Base-by-base conservation (phyloP, 2,797 vertebrate species). In the Mycteria americana region DNA sequence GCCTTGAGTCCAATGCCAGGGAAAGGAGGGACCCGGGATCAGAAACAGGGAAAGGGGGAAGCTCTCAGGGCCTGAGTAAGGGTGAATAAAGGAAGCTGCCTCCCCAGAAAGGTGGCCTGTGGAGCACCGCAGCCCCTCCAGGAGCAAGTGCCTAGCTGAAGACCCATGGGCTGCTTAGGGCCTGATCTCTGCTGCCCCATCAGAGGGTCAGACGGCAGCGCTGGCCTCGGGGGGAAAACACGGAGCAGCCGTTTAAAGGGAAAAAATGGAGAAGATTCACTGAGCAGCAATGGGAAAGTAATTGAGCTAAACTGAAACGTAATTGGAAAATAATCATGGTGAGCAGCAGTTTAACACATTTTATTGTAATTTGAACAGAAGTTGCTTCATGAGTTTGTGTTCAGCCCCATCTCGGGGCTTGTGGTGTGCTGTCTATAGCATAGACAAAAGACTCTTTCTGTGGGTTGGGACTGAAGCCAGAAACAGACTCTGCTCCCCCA, bases 301-400 rank as follows among this genome's bases (percentile, higher is more conserved):
- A 98, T 98, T 98, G 98, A 98, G 97, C 97, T 98, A 97, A 98
- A 98, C 96, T 97, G 96, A 98, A 98, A 97, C 48, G 75, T 98
- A 98, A 98, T 97, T 98, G 97, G 95, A 89, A 96, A 97, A 97
- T 97, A 95, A 97, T 95, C 75, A 72, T 43, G 37, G 95, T 86
- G 87, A 96, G 86, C 79, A 91, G 89, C 73, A 87, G 84, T 94
- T 95, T 95, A 96, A 87, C 92, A 79, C 80, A 83, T 90, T 95
- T 97, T 96, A 87, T 92, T 97, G 96, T 88, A 96, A 95, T 79
- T 73, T 91, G 91, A 96, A 95, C 88, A 92, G 91, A 95, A 95
- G 69, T 87, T 93, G 19, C 88, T 95, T 91, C 94, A 88, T 89
- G 75, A 68, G 72, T 96, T 92, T 91, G 68, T 91, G 73, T 90